A percentile compares a stretch with the other conserved stretches of the same genome.
These are phyloP conservation scores for Brachypalpus laphriformis DNA, from an alignment of 2,888 invertebrate species.

Conservation along the genomic window DNA sequence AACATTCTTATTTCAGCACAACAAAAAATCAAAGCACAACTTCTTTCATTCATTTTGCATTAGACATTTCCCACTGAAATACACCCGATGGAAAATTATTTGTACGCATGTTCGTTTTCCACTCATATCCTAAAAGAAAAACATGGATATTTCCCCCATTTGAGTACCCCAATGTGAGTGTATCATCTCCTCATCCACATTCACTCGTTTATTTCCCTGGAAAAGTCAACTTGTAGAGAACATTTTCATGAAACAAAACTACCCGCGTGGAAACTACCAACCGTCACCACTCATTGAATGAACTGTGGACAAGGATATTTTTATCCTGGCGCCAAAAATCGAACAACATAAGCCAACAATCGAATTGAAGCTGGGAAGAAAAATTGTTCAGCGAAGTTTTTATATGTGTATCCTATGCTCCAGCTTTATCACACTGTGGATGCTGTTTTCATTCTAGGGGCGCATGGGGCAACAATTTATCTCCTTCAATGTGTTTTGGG, in stretches of 20 bases:
- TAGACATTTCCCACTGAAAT: neutral
- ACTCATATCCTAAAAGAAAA: neutral
- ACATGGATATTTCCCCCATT: conserved; percentile 8
- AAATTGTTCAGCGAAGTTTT: conserved; percentile 26
- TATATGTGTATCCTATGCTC: conserved; percentile 31
- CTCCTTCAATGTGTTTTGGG: conserved; percentile 72
- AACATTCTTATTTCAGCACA: neutral
- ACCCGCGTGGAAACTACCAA: neutral
- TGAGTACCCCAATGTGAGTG: no score
- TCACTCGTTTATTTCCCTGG: neutral
- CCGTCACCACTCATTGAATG: conserved; percentile 25
- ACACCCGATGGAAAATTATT: conserved; percentile 14
- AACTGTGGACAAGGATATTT: conserved; percentile 60
- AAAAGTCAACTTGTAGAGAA: neutral
- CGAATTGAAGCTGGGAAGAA: conserved; percentile 20
- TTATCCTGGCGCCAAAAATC: conserved; percentile 68
- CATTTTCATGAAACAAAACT: neutral
- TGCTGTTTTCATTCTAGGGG: conserved; percentile 51
- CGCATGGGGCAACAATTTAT: conserved; percentile 53
- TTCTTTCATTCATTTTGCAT: no score
- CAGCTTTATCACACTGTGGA: conserved; percentile 44
- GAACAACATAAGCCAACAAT: conserved; percentile 50
- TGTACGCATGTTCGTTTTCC: conserved; percentile 59
- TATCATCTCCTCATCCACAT: conserved; percentile 16
- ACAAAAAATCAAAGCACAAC: no score